Base-by-base conservation (phyloP, 2,113 vertebrate species). In the Istiophorus platypterus region DNA sequence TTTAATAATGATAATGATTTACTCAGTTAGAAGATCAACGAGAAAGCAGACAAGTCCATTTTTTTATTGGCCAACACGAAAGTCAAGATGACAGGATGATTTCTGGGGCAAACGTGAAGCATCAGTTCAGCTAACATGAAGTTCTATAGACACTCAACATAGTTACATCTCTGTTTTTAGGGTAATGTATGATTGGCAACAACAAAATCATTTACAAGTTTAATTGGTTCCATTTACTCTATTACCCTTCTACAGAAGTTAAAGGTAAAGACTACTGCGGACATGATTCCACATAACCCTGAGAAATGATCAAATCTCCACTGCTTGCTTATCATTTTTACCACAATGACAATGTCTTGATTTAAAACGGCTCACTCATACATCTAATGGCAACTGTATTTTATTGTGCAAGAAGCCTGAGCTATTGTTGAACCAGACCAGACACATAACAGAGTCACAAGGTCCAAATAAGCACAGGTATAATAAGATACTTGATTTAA, bases 351-450 rank as follows among this genome's bases (percentile, higher is more conserved):
- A 5, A n/a, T 20, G n/a, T 49, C 0, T 45, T 31, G 13, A n/a
- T 64, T 64, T 51, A 9, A 78, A 61, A 54, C 17, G 10, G 6
- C 14, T 14, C 22, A 29, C 6, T 42, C 7, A 51, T 27, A 78
- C 51, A 54, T 61, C 7, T 41, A 62, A 49, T n/a, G 37, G 20
- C 26, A 49, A 64, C 37, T 57, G 13, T 31, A 31, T 72, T 77
- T 78, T 64, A 74, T 64, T 59, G n/a, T 42, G 63, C 18, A 70
- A 37, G 20, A 69, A 34, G 51, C 54, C 41, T 80, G 4, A 73
- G 26, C 74, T 12, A 52, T 17, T 26, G 29, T 24, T 22, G 31
- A 58, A 69, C 47, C 51, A 69, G 34, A 78, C 52, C 58, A 66
- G 26, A 71, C 64, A 61, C 27, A 37, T 34, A 72, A 22, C 22